Evolutionary conservation across 2,797 vertebrate genomes (phyloP), one percentile per base, ranked within the genome.

Genomic region (Chelonia mydas): DNA sequence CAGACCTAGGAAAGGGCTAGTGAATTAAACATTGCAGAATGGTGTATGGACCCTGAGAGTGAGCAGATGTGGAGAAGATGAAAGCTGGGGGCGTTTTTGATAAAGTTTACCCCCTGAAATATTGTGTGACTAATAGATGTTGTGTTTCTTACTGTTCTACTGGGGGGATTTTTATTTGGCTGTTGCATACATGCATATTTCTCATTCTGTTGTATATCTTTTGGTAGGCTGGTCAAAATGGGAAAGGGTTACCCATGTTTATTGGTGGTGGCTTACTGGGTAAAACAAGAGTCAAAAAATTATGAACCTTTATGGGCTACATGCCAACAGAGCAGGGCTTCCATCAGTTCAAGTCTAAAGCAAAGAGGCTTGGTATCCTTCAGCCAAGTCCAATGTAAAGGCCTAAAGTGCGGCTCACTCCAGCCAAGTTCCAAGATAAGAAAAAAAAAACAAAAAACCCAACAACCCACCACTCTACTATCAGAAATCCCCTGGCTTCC

Each of bases 261-360:
- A 41, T 5, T 4, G 4, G 5, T 25, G 2, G 55, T 11, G 9
- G 21, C 5, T 23, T 41, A 41, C 19, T 23, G 23, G 8, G 6
- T 41, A 65, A 68, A 83, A 47, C 33, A 83, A 65, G 53, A 81
- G 25, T 15, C 11, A 37, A 41, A 51, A 23, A 51, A 51, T 3
- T 3, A 72, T 23, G 13, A 50, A 53, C 59, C 49, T 41, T 50
- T 25, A 65, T 65, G 82, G 59, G 7, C 82, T 68, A 84, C 68
- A 72, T 10, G 9, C 12, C 55, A 57, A 55, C 28, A 17, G 10
- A 41, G 16, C 23, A 10, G 8, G 17, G 37, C 25, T 53, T 84
- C 83, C 11, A 5, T 7, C n/a, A 72, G 47, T 49, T n/a, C 37
- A 51, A 28, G 33, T 25, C 61, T 37, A 84, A n/a, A 72, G 23